Conservation (phyloP, 2,113 vertebrate species). For the Nanorana parkeri region DNA sequence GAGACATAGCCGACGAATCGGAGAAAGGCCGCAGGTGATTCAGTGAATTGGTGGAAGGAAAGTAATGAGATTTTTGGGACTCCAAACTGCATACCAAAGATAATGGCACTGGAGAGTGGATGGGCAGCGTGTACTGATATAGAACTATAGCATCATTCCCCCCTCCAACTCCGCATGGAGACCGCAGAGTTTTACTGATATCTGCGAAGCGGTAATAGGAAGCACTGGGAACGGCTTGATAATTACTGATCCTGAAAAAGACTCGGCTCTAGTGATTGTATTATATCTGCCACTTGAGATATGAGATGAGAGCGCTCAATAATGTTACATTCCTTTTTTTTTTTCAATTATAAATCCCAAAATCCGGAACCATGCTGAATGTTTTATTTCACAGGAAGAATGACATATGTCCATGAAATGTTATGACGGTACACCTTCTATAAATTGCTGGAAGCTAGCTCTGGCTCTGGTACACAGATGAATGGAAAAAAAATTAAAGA, state of each 20-base stretch:
- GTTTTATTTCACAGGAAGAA: neutral
- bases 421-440: neutral
- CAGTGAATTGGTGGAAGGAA: neutral
- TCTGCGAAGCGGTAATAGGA: neutral
- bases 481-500: too few relatives aligned
- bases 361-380: neutral
- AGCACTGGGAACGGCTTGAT: neutral
- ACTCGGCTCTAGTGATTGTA: neutral
- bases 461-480: too few relatives aligned
- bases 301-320: neutral
- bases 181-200: neutral
- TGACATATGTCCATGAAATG: neutral
- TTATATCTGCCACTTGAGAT: neutral
- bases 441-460: too few relatives aligned
- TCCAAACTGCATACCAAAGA: slow-evolving; percentile 27
- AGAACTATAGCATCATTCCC: neutral
- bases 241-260: neutral
- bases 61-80: slow-evolving; percentile 36
- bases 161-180: neutral
- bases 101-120: slow-evolving; percentile 37
- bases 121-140: slow-evolving; percentile 9
- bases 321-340: neutral
- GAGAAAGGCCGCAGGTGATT: slow-evolving; percentile 32
- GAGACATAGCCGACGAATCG: neutral
- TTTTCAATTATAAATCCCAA: neutral